Percentiles rank a stretch among this genome's conserved stretches.
Conservation (phyloP, 2,797 vertebrate species). For the Zenarchopterus dispar region DNA sequence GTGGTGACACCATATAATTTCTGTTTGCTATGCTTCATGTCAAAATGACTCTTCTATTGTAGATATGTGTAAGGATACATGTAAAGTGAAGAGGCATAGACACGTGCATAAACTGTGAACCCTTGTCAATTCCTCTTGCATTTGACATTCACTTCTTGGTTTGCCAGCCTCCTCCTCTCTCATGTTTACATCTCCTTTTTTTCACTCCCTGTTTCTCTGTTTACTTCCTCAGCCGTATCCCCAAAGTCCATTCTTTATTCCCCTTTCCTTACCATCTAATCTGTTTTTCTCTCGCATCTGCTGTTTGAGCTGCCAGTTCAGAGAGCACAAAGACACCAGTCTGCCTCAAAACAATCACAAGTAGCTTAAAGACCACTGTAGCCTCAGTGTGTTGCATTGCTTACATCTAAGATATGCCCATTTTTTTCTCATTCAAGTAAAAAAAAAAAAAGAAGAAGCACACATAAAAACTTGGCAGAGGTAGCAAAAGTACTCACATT, state of each 20-base stretch:
- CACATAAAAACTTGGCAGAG: too few species aligned
- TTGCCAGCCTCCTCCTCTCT: neutral
- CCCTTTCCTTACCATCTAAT: conserved; percentile 29
- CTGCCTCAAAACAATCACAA: conserved; percentile 26
- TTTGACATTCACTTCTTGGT: conserved; percentile 3
- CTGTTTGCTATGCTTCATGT: conserved; percentile 40
- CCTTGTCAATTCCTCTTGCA: conserved; percentile 6
- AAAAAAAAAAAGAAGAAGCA: too few species aligned
- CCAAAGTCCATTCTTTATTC: conserved; percentile 31
- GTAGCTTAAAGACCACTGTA: conserved; percentile 28
- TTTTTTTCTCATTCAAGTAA: conserved; percentile 1
- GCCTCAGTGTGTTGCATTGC: conserved; percentile 12
- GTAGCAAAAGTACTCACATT: too few species aligned
- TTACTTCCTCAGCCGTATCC: conserved; percentile 35
- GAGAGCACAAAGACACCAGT: conserved; percentile 35
- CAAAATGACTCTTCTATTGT: conserved; percentile 39
- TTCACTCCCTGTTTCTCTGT: conserved; percentile 32
- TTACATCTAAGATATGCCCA: conserved; percentile 23
- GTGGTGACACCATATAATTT: conserved; percentile 38
- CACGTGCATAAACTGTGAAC: conserved; percentile 12
- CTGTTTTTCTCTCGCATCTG: conserved; percentile 48
- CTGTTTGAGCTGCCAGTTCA: conserved; percentile 29
- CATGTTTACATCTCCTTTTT: conserved; percentile 20
- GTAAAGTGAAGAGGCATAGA: conserved; percentile 5
- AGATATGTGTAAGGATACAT: conserved; percentile 13